Percentiles rank a stretch among this genome's conserved stretches.
phyloP scores from a whole-genome alignment of 2,888 invertebrate genomes.

The Tenthredo mesomela region DNA sequence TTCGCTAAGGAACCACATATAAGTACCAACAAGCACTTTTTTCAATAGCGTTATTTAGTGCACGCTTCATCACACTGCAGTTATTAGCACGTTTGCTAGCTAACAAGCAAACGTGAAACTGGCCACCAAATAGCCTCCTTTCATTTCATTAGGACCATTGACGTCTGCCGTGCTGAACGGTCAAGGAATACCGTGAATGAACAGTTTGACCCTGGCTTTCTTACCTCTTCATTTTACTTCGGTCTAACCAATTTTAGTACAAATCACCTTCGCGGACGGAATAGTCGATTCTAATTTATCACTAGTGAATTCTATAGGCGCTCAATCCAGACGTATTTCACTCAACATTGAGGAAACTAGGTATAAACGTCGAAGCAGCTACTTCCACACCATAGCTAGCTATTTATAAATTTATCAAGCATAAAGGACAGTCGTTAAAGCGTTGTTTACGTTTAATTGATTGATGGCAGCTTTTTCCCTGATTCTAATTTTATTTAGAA shows the following conservation, averaged over 20 bases:
- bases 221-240: not conserved
- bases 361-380: not conserved
- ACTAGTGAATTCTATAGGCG: not conserved
- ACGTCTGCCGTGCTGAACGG: not conserved
- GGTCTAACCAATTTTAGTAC: not conserved
- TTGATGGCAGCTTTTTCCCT: not conserved
- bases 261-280: not conserved
- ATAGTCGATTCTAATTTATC: not conserved
- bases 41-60: not conserved
- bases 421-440: not conserved
- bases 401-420: not conserved
- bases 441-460: slow-evolving; percentile 7
- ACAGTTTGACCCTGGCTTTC: not conserved
- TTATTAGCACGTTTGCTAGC: not conserved
- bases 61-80: not conserved
- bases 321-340: not conserved
- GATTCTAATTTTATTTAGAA: slow-evolving; percentile 22
- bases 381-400: not conserved
- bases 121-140: not conserved
- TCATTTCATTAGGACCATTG: not conserved
- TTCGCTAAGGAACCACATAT: not conserved
- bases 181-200: slow-evolving; percentile 3
- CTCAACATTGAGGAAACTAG: not conserved
- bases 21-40: not conserved
- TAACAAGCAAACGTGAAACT: slow-evolving; percentile 1